These are phyloP conservation scores for Gambelia wislizenii DNA, from an alignment of 2,797 vertebrate genomes.

Conservation along the genomic window DNA sequence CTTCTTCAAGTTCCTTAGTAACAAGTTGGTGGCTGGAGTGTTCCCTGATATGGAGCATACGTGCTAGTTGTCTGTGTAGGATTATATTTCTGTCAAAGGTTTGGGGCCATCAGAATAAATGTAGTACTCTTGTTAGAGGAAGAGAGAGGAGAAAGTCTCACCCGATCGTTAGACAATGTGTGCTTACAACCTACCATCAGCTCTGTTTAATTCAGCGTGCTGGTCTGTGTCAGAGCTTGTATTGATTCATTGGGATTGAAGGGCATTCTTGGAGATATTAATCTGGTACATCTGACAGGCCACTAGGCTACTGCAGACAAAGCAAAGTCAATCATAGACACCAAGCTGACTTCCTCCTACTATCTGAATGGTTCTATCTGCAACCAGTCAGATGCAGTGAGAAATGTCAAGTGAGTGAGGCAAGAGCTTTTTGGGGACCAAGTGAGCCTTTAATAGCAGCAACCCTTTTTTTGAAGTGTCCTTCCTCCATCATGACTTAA, in stretches of 20 bases:
- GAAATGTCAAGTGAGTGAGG: neutral
- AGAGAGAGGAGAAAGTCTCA: constrained; percentile 26
- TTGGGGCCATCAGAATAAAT: constrained; percentile 21
- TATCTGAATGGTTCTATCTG: neutral
- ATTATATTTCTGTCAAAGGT: neutral
- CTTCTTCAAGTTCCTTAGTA: constrained; percentile 19
- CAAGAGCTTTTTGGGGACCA: neutral
- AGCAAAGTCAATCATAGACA: neutral
- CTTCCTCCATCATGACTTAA: neutral
- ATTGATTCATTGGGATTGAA: constrained; percentile 50
- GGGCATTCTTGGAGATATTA: constrained; percentile 40
- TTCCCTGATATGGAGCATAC: constrained; percentile 1
- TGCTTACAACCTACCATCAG: constrained; percentile 50
- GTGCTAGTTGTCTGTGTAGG: constrained; percentile 7
- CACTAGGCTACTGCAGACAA: constrained; percentile 14
- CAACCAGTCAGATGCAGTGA: neutral
- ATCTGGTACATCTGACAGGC: constrained; percentile 45
- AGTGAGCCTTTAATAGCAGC: neutral
- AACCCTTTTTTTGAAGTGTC: neutral
- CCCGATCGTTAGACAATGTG: constrained; percentile 49
- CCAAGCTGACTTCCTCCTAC: neutral
- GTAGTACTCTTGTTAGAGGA: constrained; percentile 41
- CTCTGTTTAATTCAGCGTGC: constrained; percentile 55
- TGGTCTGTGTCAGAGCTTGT: constrained; percentile 35
- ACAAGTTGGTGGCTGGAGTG: neutral